These are phyloP conservation scores for Sphenodon punctatus DNA, from an alignment of 2,797 vertebrate genomes.

Conservation along the genomic window DNA sequence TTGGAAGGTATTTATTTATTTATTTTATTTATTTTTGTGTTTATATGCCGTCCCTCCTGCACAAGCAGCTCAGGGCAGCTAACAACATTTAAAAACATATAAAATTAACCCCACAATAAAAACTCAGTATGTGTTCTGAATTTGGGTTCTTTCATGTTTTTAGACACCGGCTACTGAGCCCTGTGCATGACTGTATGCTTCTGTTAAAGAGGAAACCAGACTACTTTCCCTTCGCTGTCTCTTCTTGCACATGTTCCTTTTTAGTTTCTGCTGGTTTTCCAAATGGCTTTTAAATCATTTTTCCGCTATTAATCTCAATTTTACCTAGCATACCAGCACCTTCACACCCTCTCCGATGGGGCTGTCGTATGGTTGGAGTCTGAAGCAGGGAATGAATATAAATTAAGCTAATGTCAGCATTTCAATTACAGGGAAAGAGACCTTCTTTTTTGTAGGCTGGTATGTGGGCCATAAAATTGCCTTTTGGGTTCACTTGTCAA, in stretches of 20 bases:
- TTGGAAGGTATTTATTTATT: no score
- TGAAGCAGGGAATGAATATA: background rate
- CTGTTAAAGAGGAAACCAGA: background rate
- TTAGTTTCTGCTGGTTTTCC: slow-evolving; percentile 27
- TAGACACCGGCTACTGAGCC: background rate
- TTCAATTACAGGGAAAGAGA: background rate
- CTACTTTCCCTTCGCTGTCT: background rate
- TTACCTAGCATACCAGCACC: slow-evolving; percentile 36
- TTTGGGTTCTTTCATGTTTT: background rate
- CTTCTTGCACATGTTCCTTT: background rate
- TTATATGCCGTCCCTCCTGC: no score
- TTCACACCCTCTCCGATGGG: background rate
- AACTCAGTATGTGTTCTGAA: no score
- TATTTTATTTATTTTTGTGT: no score
- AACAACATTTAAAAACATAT: no score
- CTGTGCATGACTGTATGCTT: background rate
- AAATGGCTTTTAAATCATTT: slow-evolving; percentile 38
- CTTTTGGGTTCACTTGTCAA: background rate
- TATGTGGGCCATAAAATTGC: background rate
- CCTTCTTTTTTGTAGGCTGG: background rate
- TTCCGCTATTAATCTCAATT: slow-evolving; percentile 7
- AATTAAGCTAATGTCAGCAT: slow-evolving; percentile 1
- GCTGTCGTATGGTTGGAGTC: slow-evolving; percentile 26
- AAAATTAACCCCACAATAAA: no score
- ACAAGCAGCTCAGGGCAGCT: no score